phyloP scores from a whole-genome alignment of 2,888 invertebrate genomes.

The Boloria euphrosyne region DNA sequence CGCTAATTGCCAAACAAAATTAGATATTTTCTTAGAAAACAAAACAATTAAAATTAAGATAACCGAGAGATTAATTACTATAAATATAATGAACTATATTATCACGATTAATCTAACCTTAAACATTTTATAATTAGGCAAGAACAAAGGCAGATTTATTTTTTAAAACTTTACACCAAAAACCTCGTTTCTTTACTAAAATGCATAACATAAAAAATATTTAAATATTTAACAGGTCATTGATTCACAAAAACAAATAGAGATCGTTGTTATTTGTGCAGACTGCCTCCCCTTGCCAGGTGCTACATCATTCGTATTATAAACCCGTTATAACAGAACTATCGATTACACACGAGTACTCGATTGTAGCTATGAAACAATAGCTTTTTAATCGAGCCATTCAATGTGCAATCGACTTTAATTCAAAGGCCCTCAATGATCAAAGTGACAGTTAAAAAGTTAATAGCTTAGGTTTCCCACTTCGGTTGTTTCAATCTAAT shows the following conservation, averaged over 20 bases:
- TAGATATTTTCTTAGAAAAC: no score
- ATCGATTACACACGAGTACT: conserved; percentile 46
- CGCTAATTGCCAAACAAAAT: no score
- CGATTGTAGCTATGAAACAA: conserved; percentile 46
- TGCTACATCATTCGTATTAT: conserved; percentile 26
- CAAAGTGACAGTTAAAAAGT: conserved; percentile 47
- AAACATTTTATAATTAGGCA: no score
- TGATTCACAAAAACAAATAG: conserved; percentile 9
- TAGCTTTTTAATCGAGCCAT: conserved; percentile 51
- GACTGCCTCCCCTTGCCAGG: conserved; percentile 20
- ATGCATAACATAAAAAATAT: conserved; percentile 8
- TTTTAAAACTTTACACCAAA: no score
- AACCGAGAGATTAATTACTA: no score
- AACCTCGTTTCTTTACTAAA: no score
- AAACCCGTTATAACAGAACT: conserved; percentile 41
- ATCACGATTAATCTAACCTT: no score
- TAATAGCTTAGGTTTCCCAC: conserved; percentile 37
- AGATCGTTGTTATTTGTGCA: conserved; percentile 13
- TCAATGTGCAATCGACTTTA: conserved; percentile 55
- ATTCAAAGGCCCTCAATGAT: conserved; percentile 48
- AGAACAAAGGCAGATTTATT: no score
- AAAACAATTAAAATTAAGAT: no score
- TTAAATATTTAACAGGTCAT: background rate
- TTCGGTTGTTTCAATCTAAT: conserved; percentile 25
- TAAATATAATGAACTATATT: no score